phyloP scores from a whole-genome alignment of 2,113 vertebrate species.

The Narcine bancroftii region DNA sequence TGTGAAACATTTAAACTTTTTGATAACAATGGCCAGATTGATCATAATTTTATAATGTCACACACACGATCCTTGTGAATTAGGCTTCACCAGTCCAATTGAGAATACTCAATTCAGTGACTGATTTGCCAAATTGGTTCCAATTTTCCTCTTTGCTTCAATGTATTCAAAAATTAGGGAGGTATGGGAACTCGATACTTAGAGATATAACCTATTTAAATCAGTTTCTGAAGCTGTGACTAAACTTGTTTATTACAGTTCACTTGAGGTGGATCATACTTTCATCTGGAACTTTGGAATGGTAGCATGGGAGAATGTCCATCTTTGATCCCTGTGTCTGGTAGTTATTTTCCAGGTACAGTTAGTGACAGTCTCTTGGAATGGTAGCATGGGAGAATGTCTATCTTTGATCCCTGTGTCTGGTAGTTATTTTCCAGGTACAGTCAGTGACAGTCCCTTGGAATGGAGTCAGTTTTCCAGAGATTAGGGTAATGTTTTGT shows the following conservation, averaged over 20 bases:
- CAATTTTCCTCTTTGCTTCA: background rate
- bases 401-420: background rate
- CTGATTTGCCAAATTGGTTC: background rate
- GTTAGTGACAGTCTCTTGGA: too few species aligned
- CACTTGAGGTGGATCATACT: background rate
- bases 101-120: background rate
- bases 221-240: background rate
- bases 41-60: too few species aligned
- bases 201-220: background rate
- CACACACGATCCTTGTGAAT: too few species aligned
- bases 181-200: too few species aligned
- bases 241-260: background rate
- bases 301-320: background rate
- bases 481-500: background rate
- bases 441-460: too few species aligned
- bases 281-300: background rate
- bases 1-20: too few species aligned
- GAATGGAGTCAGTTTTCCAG: background rate
- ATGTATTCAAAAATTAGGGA: background rate
- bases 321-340: background rate
- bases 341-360: too few species aligned
- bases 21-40: too few species aligned
- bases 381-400: background rate
- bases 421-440: too few species aligned
- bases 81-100: background rate